Evolutionary conservation across 2,888 invertebrate species (phyloP).

Genomic region (Thera obeliscata): DNA sequence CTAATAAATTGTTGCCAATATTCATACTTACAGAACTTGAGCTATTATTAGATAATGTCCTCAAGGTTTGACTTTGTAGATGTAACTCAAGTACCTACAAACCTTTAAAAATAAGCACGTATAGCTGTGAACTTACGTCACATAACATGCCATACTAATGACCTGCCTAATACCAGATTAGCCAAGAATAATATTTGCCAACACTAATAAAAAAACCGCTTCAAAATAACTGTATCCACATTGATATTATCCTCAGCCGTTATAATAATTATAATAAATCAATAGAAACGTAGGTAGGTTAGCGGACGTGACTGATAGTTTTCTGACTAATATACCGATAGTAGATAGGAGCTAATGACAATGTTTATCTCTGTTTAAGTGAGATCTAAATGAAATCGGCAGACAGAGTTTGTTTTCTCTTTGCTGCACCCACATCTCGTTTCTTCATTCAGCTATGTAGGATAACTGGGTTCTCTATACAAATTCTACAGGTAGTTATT

Average conservation of each 20-base stretch:
- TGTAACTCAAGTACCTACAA: no score
- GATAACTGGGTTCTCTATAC: no score
- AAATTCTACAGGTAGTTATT: no score
- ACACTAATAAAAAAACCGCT: conserved; percentile 16
- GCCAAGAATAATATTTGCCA: conserved; percentile 16
- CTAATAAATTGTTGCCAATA: conserved; percentile 3
- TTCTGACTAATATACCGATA: conserved; percentile 37
- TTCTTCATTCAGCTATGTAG: no score
- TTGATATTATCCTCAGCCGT: conserved; percentile 21
- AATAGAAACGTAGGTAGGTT: conserved; percentile 16
- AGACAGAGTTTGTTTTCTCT: not conserved
- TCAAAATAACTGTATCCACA: conserved; percentile 23
- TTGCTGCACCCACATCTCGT: not conserved
- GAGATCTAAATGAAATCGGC: conserved; percentile 3
- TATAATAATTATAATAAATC: conserved; percentile 28
- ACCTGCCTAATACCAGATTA: not conserved
- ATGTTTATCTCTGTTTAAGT: conserved; percentile 21
- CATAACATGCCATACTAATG: not conserved
- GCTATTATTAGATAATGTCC: no score
- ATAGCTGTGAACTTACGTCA: not conserved
- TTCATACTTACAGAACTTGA: no score
- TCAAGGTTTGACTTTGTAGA: no score
- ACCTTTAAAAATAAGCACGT: no score
- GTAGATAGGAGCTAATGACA: conserved; percentile 36
- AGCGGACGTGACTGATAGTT: conserved; percentile 19